Evolutionary conservation across 2,113 vertebrate species (phyloP), one percentile per base, ranked within the genome.

Genomic region (Aldabrachelys gigantea): DNA sequence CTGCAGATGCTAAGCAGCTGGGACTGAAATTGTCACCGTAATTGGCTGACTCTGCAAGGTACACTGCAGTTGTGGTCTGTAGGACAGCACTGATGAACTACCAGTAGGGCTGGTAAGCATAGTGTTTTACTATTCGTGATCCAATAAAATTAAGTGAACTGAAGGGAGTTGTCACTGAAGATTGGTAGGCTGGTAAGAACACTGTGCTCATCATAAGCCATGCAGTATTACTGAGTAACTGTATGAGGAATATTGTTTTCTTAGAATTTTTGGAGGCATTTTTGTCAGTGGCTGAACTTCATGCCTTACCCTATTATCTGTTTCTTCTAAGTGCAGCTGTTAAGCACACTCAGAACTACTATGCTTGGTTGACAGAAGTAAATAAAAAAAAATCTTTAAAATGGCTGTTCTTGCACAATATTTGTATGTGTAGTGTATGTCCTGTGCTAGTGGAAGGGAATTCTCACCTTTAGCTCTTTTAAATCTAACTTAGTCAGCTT

Each of bases 1-100:
- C 41, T 47, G 3, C 41, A 91, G 49, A 52, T 56, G 38, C 84
- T 65, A 54, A 95, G 83, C 4, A 82, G 31, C 44, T n/a, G 41
- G 47, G 54, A 65, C 91, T 91, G 80, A 96, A 91, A 87, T 90
- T 56, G 12, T 82, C 78, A 94, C n/a, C 12, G 14, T 78, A 41
- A 4, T 86, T 54, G 52, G 93, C 69, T 14, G 38, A 69, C 87
- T 94, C 92, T 91, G 24, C 16, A 35, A 85, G 22, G 94, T 87
- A 91, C 83, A 94, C 85, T 92, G 49, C 12, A 86, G 78, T 56
- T 81, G 54, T 92, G 41, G 22, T 65, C 92, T 90, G 65, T 38
- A 19, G 65, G 65, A 91, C 17, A 89, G 13, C 4, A 38, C 12
- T 62, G 50, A 87, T 96, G 90, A 95, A 85, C 50, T 93, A 90